These are phyloP conservation scores for Cossypha caffra DNA, from an alignment of 2,797 vertebrate species.

Conservation along the genomic window DNA sequence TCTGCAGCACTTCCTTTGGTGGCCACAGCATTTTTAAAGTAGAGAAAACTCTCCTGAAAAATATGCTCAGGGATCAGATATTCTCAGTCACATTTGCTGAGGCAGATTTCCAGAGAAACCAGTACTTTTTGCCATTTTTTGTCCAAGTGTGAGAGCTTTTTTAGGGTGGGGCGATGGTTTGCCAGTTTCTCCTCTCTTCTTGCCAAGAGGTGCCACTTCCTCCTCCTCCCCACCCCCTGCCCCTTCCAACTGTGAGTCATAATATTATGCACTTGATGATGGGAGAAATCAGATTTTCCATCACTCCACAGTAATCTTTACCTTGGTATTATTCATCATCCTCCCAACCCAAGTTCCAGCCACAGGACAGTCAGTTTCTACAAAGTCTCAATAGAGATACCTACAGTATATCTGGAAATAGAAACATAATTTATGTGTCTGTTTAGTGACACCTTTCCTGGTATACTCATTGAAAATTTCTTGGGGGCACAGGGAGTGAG, in stretches of 20 bases:
- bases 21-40: neutral
- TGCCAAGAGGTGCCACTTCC: constrained; percentile 33
- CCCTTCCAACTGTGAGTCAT: constrained; percentile 22
- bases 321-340: constrained; percentile 29
- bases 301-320: constrained; percentile 19
- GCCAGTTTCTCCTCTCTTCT: neutral
- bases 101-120: neutral
- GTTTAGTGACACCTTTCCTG: neutral
- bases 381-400: neutral
- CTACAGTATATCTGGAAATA: neutral
- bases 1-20: neutral
- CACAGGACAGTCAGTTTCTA: neutral
- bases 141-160: neutral
- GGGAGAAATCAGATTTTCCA: constrained; percentile 55
- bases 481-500: neutral
- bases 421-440: neutral
- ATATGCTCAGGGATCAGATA: neutral
- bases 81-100: neutral
- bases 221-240: neutral
- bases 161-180: neutral
- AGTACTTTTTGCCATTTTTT: neutral
- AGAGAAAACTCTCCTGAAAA: neutral
- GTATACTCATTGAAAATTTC: neutral
- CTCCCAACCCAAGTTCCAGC: neutral
- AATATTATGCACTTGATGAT: neutral